These are phyloP conservation scores for Stegodyphus dumicola DNA, from an alignment of 1,140 invertebrate genomes.

Conservation along the genomic window DNA sequence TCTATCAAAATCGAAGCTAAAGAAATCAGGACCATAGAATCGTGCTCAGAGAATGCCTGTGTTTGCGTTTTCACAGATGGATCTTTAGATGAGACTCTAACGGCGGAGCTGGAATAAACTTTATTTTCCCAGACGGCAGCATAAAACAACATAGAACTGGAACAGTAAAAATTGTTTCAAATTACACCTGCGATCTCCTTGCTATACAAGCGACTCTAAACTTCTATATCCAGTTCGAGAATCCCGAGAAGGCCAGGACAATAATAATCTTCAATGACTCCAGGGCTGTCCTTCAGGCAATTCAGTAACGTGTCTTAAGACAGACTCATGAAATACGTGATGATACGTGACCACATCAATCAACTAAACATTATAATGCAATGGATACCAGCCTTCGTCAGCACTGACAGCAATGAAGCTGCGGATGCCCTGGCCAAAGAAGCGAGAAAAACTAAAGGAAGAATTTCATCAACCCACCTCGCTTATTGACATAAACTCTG, in stretches of 20 bases:
- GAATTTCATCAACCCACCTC: neutral
- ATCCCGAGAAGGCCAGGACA: neutral
- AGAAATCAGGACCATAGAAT: neutral
- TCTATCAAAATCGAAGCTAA: neutral
- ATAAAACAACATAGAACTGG: neutral
- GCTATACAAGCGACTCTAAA: neutral
- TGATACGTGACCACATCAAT: neutral
- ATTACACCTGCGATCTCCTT: neutral
- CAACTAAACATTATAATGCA: neutral
- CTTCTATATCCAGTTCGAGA: neutral
- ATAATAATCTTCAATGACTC: slow-evolving; percentile 10
- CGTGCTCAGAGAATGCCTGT: neutral
- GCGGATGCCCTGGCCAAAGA: slow-evolving; percentile 6
- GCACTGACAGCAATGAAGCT: neutral
- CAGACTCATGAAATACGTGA: neutral
- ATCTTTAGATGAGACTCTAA: neutral
- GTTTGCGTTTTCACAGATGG: neutral
- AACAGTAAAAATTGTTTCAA: neutral
- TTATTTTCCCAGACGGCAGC: neutral
- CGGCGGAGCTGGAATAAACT: neutral
- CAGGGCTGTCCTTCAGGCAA: neutral
- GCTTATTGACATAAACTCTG: neutral
- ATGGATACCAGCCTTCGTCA: neutral
- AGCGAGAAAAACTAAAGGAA: neutral
- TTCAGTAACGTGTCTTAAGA: neutral